Evolutionary conservation across 1,140 invertebrate genomes (phyloP).

Genomic region (Drosophila sucinea): DNA sequence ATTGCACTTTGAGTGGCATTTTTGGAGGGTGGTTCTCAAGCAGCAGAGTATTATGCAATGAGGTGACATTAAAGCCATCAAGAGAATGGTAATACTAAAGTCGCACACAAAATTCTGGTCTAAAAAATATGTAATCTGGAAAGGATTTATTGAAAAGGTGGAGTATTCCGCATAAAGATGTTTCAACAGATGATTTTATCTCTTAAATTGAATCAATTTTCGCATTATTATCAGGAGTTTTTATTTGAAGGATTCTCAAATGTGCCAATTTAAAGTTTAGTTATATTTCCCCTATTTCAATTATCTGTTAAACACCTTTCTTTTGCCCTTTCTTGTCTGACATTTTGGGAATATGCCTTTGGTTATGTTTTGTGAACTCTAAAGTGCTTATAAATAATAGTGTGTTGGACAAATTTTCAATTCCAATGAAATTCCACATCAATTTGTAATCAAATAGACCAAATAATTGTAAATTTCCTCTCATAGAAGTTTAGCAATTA

Average conservation of each 20-base stretch:
- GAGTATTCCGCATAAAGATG: too few relatives aligned
- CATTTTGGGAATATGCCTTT: neutral
- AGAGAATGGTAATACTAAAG: neutral
- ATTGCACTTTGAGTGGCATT: conserved; percentile 12
- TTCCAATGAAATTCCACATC: conserved; percentile 6
- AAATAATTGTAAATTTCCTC: conserved; percentile 29
- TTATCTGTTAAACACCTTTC: too few relatives aligned
- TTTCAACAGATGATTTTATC: too few relatives aligned
- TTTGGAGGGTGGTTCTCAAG: neutral
- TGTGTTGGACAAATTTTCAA: neutral
- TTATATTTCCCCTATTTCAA: too few relatives aligned
- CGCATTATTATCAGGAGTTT: too few relatives aligned
- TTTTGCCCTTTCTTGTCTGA: too few relatives aligned
- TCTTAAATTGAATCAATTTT: too few relatives aligned
- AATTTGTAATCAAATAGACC: conserved; percentile 11
- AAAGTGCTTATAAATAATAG: neutral
- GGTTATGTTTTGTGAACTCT: neutral
- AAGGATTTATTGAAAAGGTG: too few relatives aligned
- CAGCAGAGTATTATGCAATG: neutral
- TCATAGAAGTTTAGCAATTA: conserved; percentile 44
- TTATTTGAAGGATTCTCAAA: too few relatives aligned
- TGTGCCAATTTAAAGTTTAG: too few relatives aligned
- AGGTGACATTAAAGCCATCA: conserved; percentile 3
- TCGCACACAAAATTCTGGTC: neutral
- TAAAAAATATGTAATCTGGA: neutral